Percentiles rank a stretch among this genome's conserved stretches.
These are phyloP conservation scores for Spialia ferax DNA, from an alignment of 2,888 invertebrate genomes.

Conservation along the genomic window DNA sequence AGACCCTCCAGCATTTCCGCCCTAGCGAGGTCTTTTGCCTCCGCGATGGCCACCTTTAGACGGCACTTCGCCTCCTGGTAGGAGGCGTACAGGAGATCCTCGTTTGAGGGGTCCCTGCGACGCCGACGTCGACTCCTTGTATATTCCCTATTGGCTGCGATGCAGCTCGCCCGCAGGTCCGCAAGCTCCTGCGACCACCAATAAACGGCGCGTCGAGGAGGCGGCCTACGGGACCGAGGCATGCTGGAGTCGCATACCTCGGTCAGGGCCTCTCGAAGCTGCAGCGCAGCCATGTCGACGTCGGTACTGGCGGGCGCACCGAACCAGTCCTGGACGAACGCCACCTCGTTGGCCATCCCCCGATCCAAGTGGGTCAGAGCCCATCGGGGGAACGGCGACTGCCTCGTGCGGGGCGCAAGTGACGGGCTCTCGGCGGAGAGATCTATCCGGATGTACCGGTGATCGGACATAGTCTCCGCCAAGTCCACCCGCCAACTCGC, in stretches of 20 bases:
- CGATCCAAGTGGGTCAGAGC: not conserved
- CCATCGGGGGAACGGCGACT: constrained; percentile 4
- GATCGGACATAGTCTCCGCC: constrained; percentile 4
- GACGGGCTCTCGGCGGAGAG: constrained; percentile 1
- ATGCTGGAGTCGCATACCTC: not conserved
- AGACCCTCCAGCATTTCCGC: too few species aligned
- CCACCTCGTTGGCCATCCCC: constrained; percentile 4
- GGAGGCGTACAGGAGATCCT: not conserved
- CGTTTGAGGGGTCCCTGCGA: not conserved
- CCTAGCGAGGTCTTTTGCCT: constrained; percentile 9
- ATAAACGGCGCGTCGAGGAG: constrained; percentile 7
- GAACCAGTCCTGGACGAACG: constrained; percentile 5
- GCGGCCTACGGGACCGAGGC: constrained; percentile 11
- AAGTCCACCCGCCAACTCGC: constrained; percentile 1
- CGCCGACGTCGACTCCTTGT: not conserved
- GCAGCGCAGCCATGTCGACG: not conserved
- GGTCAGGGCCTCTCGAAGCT: not conserved
- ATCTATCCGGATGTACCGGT: constrained; percentile 6
- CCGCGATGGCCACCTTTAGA: not conserved
- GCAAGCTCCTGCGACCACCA: constrained; percentile 4
- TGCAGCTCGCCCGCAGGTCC: not conserved
- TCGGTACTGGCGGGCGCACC: not conserved
- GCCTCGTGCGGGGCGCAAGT: not conserved
- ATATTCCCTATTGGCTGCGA: not conserved
- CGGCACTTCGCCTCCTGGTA: constrained; percentile 6